Evolutionary conservation across 2,888 invertebrate species (phyloP), one percentile per base, ranked within the genome.

Genomic region (Noctua janthina): DNA sequence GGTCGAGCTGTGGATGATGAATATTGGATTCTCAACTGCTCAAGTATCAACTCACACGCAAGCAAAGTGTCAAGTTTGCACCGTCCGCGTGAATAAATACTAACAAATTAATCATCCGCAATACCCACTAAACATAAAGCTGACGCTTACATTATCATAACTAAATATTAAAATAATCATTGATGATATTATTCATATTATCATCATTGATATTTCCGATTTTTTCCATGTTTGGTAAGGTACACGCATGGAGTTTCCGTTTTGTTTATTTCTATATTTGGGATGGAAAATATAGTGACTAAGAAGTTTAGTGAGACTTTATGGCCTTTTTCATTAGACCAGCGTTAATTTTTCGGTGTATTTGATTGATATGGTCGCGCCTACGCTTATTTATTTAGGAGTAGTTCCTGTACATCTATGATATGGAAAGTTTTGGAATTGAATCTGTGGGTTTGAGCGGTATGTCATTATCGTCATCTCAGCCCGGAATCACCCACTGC

Each of bases 161-260:
- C 75, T 78, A 49, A 85, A 82, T 75, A 73, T 84, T 86, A 76
- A 82, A 54, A 39, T 64, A 62, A 80, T 75, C 51, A 59, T 68
- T 20, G 39, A 35, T 69, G 72, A 79, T 20, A 43, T 74, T 81
- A 68, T 68, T 68, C 4, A 46, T n/a, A 66, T 20, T 35, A 39
- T 20, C 11, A 66, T 51, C n/a, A 35, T 70, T 81, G 29, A 78
- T 74, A 74, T 76, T 73, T 83, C 80, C 75, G 77, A 20, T 71
- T 76, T 74, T 76, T 68, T 66, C 69, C 20, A 78, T 69, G 4
- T 78, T 74, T 64, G 56, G 23, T 8, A 29, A 67, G 8, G 1
- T 35, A 49, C 13, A 15, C 23, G 39, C 10, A 66, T 35, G 35
- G 64, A 62, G 54, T 86, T 84, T 86, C 75, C 83, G 59, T 74